Evolutionary conservation across 2,113 vertebrate genomes (phyloP).

Genomic region (Setophaga petechia): DNA sequence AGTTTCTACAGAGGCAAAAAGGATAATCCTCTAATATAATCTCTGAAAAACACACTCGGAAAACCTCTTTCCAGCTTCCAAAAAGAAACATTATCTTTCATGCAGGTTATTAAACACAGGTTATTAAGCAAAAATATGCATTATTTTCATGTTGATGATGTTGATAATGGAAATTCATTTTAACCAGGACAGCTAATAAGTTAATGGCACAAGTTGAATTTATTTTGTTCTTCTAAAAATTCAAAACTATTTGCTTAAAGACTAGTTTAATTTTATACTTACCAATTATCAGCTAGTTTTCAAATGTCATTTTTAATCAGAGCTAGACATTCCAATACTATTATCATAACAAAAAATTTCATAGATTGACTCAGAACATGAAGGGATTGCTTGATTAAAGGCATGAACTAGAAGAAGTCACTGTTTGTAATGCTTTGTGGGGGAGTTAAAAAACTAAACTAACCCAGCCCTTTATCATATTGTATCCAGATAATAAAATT

Average conservation of each 20-base stretch:
- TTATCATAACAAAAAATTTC: background rate
- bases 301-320: background rate
- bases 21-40: background rate
- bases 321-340: background rate
- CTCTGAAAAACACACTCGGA: background rate
- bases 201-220: background rate
- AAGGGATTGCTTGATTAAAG: background rate
- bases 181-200: background rate
- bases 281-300: background rate
- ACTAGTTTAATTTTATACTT: background rate
- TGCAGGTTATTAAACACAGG: background rate
- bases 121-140: background rate
- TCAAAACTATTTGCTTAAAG: background rate
- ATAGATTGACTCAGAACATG: background rate
- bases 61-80: background rate
- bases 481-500: background rate
- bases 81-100: background rate
- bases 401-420: background rate
- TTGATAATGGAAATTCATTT: background rate
- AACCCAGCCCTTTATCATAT: background rate
- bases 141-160: background rate
- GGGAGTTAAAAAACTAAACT: too few species aligned
- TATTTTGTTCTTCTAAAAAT: background rate
- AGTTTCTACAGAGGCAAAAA: background rate
- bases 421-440: accelerated